Evolutionary conservation across 2,888 invertebrate genomes (phyloP), one percentile per base, ranked within the genome.

Genomic region (Periphyllus acericola): DNA sequence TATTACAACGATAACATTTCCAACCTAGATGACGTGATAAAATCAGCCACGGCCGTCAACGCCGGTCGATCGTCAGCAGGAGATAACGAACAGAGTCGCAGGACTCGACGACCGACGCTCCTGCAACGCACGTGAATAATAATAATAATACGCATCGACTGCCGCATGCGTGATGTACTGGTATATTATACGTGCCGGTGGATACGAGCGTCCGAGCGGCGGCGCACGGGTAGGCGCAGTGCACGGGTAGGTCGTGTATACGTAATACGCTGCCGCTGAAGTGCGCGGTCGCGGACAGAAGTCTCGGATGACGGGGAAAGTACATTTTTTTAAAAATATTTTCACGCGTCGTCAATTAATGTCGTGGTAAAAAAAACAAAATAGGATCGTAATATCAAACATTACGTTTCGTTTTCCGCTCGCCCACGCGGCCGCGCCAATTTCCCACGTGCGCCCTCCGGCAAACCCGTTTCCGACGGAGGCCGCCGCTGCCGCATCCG

Each of bases 381-480:
- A 46, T 8, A 46, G 11, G 11, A 46, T 46, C 8, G 11, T 8
- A 55, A 25, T 21, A 21, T 60, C 19, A 60, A 60, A 60, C 60
- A 74, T 9, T 71, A 11, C 11, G 11, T 66, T 75, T 72, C 71
- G 55, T 55, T 75, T 83, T 83, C 40, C 60, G 21, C 3, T 29
- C 75, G 40, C 75, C 83, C 60, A 75, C 83, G 60, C 60, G 32
- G 25, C 46, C 46, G 40, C 19, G 40, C 34, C 17, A n/a, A 74
- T 83, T 83, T 83, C 83, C 83, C 40, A 76, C 66, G 75, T 40
- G 40, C n/a, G 55, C 72, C 79, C 52, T 9, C 60, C 40, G 75
- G 83, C 60, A 25, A 84, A 84, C 83, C 40, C 40, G 83, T 84
- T 84, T 32, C 29, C 74, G 74, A 72, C 72, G 55, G 83, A 83